Conservation (phyloP, 2,888 invertebrate genomes). For the Cephus pulcher region DNA sequence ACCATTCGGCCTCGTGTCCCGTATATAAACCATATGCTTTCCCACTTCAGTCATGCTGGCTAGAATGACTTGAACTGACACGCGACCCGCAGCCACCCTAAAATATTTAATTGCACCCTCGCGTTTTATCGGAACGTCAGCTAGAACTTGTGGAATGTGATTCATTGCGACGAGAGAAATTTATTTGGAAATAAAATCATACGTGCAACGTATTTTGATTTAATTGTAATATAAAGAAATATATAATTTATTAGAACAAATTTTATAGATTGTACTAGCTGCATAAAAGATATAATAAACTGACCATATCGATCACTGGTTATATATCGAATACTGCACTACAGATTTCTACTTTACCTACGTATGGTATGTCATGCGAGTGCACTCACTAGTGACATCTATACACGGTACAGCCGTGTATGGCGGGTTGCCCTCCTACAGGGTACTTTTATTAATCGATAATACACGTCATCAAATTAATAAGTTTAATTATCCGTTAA, state of each 20-base stretch:
- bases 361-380: not conserved
- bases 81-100: conserved; percentile 56
- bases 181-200: not conserved
- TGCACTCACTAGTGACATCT: not conserved
- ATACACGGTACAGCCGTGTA: not conserved
- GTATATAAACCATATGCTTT: conserved; percentile 55
- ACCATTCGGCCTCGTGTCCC: conserved; percentile 41
- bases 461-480: not conserved
- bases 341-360: not conserved
- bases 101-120: conserved; percentile 40
- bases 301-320: not conserved
- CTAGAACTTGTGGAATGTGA: not conserved
- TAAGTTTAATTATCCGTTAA: not conserved
- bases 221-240: not conserved
- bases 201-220: not conserved
- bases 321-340: not conserved
- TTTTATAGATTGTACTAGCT: not conserved
- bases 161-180: not conserved
- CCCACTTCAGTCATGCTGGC: conserved; percentile 43
- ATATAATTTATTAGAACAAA: not conserved
- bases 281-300: not conserved
- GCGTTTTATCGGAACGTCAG: conserved; percentile 28
- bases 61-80: conserved; percentile 54
- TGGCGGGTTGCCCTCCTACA: not conserved
- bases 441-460: not conserved